Conservation (phyloP, 1,140 invertebrate species). For the Anastrepha ludens region DNA sequence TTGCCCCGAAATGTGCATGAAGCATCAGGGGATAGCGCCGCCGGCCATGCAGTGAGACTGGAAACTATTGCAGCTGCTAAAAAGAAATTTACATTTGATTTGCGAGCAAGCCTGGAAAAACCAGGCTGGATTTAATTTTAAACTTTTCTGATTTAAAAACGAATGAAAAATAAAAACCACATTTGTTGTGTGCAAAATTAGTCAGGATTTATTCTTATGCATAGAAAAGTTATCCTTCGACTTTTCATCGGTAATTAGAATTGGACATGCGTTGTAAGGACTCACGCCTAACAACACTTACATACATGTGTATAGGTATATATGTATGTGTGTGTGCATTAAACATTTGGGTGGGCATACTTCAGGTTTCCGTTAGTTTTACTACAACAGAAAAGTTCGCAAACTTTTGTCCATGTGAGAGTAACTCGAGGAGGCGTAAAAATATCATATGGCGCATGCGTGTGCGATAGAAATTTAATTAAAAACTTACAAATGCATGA, state of each 20-base stretch:
- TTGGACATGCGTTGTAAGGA: too few relatives aligned
- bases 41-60: not conserved
- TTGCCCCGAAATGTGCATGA: not conserved
- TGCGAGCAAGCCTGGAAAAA: not conserved
- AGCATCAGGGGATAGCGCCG: not conserved
- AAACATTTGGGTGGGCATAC: too few relatives aligned
- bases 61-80: not conserved
- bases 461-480: conserved; percentile 21
- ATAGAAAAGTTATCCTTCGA: too few relatives aligned
- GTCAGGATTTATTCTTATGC: too few relatives aligned
- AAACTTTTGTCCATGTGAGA: not conserved
- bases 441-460: not conserved
- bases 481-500: conserved; percentile 44
- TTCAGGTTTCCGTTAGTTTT: not conserved
- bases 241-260: too few relatives aligned
- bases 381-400: not conserved
- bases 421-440: conserved; percentile 2
- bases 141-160: not conserved
- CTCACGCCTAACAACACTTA: too few relatives aligned
- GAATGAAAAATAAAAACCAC: not conserved
- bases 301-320: too few relatives aligned
- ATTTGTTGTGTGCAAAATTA: too few relatives aligned
- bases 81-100: conserved; percentile 20
- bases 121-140: conserved; percentile 9
- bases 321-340: too few relatives aligned